Base-by-base conservation (phyloP, 2,797 vertebrate genomes). In the Melanotaenia trifasciata region DNA sequence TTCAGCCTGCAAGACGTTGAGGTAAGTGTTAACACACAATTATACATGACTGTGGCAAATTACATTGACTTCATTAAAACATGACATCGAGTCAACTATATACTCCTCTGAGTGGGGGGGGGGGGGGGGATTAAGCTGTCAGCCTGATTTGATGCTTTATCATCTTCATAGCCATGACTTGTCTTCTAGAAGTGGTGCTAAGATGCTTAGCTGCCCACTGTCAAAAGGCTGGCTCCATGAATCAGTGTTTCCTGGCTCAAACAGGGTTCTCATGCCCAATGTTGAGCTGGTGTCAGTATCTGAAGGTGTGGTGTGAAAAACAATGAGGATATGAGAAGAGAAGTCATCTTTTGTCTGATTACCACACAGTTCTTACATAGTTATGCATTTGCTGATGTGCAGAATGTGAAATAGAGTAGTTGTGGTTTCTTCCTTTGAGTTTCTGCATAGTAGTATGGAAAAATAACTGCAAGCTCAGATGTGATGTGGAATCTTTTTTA, bases 1-100 rank as follows among this genome's bases (percentile, higher is more conserved):
- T 99, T 99, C 95, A 99, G 96, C 91, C 94, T 99, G 77, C 98
- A 98, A 89, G 98, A 99, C 69, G 97, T 99, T 26, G 98, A 99
- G 97, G 98, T 99, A 76, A 30, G 83, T 73, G 67, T 24, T 59
- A 32, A 26, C 64, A 35, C 59, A 62, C 6, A 66, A 64, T 22
- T 43, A 20, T 24, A 24, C 30, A 13, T 4, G 0, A 14, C 5
- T 33, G 9, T 64, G 40, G 73, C 10, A 67, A 32, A 47, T 50
- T 57, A 22, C 73, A 50, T 77, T 77, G 18, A 76, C 70, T 73
- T 61, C 24, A 66, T 65, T 67, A 30, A 76, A 63, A 38, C 53
- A n/a, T 77, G 16, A 76, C 59, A 51, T 62, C 62, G 50, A 40
- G 24, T 58, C 24, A 10, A n/a, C 32, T 72, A 57, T 82, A 83